A percentile compares a stretch with the other conserved stretches of the same genome.
Evolutionary conservation across 2,113 vertebrate genomes (phyloP).

Genomic region (Hipposideros armiger): DNA sequence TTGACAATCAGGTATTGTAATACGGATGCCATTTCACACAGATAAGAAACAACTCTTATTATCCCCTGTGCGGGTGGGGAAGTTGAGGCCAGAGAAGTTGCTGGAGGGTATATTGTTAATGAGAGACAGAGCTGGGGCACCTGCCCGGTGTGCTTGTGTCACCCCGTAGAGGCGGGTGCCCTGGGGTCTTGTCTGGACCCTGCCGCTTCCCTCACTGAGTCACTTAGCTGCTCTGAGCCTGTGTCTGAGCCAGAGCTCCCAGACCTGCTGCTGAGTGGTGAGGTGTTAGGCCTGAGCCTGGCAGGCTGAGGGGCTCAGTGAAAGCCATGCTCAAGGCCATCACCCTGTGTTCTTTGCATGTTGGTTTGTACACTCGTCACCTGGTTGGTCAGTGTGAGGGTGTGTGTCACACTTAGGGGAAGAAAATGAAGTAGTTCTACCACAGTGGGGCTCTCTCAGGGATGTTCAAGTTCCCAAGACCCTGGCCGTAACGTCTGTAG

Average conservation of each 20-base stretch:
- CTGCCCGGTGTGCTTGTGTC: fast-evolving
- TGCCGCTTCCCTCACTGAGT: background rate
- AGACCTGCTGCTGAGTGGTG: background rate
- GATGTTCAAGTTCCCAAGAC: fast-evolving
- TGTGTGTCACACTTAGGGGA: fast-evolving
- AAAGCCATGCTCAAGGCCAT: background rate
- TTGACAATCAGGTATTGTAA: background rate
- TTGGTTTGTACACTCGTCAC: fast-evolving
- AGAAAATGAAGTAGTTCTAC: background rate
- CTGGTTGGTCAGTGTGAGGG: background rate
- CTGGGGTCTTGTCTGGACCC: background rate
- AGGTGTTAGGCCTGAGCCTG: background rate
- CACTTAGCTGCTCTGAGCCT: background rate
- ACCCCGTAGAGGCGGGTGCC: fast-evolving
- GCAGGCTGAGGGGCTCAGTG: background rate
- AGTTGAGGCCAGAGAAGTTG: background rate
- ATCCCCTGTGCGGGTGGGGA: background rate
- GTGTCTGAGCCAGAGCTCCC: background rate
- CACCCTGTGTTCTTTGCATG: background rate
- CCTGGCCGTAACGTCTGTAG: background rate
- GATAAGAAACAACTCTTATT: background rate
- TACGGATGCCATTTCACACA: background rate
- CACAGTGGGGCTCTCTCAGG: background rate
- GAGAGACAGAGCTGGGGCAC: background rate
- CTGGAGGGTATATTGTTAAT: background rate